Base-by-base conservation (phyloP, 1,140 invertebrate species). In the Zaprionus nigranus region DNA sequence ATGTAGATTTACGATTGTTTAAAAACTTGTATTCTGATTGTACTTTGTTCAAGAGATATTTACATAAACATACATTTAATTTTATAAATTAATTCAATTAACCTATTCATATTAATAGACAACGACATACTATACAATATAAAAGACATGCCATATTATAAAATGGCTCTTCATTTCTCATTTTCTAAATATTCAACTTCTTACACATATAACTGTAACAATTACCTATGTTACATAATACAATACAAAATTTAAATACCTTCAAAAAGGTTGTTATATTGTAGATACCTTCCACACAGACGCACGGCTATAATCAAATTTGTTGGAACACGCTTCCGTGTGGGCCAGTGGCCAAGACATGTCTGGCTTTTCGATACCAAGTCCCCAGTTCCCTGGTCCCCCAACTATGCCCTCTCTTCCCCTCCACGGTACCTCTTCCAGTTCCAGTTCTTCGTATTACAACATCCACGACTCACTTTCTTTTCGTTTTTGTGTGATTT, bases 281-380 rank as follows among this genome's bases (percentile, higher is more conserved):
- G 15, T 46, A 13, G 20, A 12, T 51, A 51, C 13, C 43, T 49
- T 49, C 1, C 17, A 20, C 17, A 17, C 7, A 49, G 11, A 51
- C 46, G 4, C 46, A 51, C 20, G 20, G 11, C 17, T 13, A 51
- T 59, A 82, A 86, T 77, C 83, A 85, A 79, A 81, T 85, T 75
- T 81, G 70, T 85, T 60, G 34, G 56, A 62, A 75, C 80, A 66
- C 65, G 79, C 46, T 77, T 77, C 81, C 54, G 80, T 82, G 75
- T 81, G 79, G 79, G 79, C 74, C 65, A 71, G n/a, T 54, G 63
- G 28, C 58, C 59, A 38, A 66, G 56, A 36, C 62, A 62, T 68
- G 70, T 67, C 62, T 40, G 22, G 46, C 46, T 12, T 20, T 49
- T 15, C 46, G 11, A 51, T 24, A 11, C 46, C 11, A 49, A 22